A percentile compares a stretch with the other conserved stretches of the same genome.
Evolutionary conservation across 2,113 vertebrate genomes (phyloP).

Genomic region (Hypomesus transpacificus): DNA sequence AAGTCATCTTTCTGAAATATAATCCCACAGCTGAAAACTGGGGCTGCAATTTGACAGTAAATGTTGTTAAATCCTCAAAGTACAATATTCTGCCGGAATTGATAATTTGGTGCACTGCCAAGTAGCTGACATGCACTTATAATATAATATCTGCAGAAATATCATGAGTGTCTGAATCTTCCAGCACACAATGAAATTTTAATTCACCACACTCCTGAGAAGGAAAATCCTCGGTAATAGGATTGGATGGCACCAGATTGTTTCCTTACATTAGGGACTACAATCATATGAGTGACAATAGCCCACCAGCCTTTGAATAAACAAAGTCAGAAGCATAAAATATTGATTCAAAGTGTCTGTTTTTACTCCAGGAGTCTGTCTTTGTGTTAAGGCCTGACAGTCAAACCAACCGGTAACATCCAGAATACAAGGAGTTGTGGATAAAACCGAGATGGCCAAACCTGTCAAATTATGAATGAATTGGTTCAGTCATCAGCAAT

Average conservation of each 20-base stretch:
- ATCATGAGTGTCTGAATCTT: slow-evolving; percentile 54
- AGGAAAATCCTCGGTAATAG: slow-evolving; percentile 62
- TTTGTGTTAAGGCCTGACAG: slow-evolving; percentile 20
- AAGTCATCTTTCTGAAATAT: slow-evolving; percentile 40
- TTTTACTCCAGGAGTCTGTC: slow-evolving; percentile 41
- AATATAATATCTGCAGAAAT: slow-evolving; percentile 56
- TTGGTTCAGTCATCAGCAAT: too few relatives aligned
- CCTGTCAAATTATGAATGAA: not conserved
- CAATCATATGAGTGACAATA: slow-evolving; percentile 67
- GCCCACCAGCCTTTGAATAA: slow-evolving; percentile 54
- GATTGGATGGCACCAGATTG: slow-evolving; percentile 65
- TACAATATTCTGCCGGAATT: slow-evolving; percentile 56
- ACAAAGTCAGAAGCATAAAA: slow-evolving; percentile 63
- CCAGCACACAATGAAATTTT: slow-evolving; percentile 65
- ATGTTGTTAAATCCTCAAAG: slow-evolving; percentile 61
- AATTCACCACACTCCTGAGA: slow-evolving; percentile 58
- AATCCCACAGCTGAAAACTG: slow-evolving; percentile 49
- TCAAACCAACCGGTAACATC: slow-evolving; percentile 22
- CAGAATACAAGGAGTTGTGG: slow-evolving; percentile 25
- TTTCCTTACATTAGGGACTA: slow-evolving; percentile 61
- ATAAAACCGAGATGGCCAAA: not conserved
- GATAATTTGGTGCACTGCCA: slow-evolving; percentile 54
- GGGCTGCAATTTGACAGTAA: slow-evolving; percentile 60
- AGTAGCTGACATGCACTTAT: slow-evolving; percentile 55
- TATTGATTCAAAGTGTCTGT: slow-evolving; percentile 61